phyloP scores from a whole-genome alignment of 2,113 vertebrate species.

The Rhea americana region DNA sequence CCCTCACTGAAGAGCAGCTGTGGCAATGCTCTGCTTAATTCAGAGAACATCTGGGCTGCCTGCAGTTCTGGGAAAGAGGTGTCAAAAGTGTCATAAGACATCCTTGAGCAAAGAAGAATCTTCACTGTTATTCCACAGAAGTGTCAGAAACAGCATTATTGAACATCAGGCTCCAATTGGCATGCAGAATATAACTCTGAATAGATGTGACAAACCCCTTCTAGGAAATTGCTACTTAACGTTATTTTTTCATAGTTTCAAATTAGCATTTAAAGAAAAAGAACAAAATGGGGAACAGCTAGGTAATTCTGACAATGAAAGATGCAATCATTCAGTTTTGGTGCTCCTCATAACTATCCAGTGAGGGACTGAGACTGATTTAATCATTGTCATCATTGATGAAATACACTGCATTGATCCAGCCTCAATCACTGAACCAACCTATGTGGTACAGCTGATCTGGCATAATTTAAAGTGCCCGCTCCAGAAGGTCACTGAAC shows the following conservation, averaged over 20 bases:
- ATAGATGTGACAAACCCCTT: constrained; percentile 61
- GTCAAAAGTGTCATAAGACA: constrained; percentile 67
- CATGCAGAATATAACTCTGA: constrained; percentile 42
- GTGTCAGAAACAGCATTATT: constrained; percentile 60
- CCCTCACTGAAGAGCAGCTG: constrained; percentile 39
- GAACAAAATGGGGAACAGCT: constrained; percentile 13
- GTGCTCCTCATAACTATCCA: neutral
- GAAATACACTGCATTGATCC: constrained; percentile 8
- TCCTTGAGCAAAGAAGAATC: constrained; percentile 62
- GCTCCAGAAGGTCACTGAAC: constrained; percentile 33
- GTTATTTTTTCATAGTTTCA: constrained; percentile 49
- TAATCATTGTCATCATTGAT: constrained; percentile 1
- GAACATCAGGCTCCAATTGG: constrained; percentile 60
- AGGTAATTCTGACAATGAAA: constrained; percentile 28
- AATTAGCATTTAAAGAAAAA: constrained; percentile 63
- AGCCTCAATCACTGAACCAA: neutral
- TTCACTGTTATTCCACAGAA: constrained; percentile 55
- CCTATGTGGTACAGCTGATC: constrained; percentile 7
- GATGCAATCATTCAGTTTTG: constrained; percentile 3
- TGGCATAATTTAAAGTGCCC: constrained; percentile 40
- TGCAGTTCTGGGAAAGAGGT: constrained; percentile 40
- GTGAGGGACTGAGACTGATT: constrained; percentile 18
- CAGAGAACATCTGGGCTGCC: constrained; percentile 66
- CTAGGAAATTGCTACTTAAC: constrained; percentile 47
- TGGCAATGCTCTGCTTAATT: constrained; percentile 30